Percentiles rank a stretch among this genome's conserved stretches.
Evolutionary conservation across 2,113 vertebrate genomes (phyloP).

Genomic region (Erythrolamprus reginae): DNA sequence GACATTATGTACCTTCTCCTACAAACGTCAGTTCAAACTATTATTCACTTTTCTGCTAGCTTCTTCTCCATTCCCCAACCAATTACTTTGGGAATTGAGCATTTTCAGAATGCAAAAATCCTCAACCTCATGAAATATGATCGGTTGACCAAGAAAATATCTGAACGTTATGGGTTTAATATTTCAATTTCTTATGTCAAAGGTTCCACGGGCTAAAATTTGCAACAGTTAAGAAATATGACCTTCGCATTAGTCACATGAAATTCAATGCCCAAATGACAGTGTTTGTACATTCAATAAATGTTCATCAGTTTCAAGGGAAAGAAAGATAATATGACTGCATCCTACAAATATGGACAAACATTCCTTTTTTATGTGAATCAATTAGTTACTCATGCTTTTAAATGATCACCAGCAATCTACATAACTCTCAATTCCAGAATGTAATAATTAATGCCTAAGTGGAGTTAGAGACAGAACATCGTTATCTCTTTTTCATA

Average conservation of each 20-base stretch:
- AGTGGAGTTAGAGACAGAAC: background rate
- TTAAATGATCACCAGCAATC: background rate
- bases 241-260: slow-evolving; percentile 71
- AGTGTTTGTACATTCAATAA: slow-evolving; percentile 49
- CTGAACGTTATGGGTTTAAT: slow-evolving; percentile 63
- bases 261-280: slow-evolving; percentile 69
- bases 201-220: slow-evolving; percentile 67
- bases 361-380: background rate
- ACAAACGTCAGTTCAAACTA: slow-evolving; percentile 40
- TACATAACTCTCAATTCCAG: background rate
- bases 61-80: slow-evolving; percentile 13
- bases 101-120: slow-evolving; percentile 61
- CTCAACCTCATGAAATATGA: slow-evolving; percentile 64
- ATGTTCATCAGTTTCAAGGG: background rate
- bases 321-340: background rate
- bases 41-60: slow-evolving; percentile 40
- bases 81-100: slow-evolving; percentile 49
- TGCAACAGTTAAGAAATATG: slow-evolving; percentile 69
- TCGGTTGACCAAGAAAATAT: slow-evolving; percentile 63
- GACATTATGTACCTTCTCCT: slow-evolving; percentile 25
- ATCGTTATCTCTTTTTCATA: background rate
- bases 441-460: background rate
- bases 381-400: background rate
- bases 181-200: slow-evolving; percentile 72
- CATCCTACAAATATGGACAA: background rate